Conservation (phyloP, 2,797 vertebrate genomes). For the Echeneis naucrates region DNA sequence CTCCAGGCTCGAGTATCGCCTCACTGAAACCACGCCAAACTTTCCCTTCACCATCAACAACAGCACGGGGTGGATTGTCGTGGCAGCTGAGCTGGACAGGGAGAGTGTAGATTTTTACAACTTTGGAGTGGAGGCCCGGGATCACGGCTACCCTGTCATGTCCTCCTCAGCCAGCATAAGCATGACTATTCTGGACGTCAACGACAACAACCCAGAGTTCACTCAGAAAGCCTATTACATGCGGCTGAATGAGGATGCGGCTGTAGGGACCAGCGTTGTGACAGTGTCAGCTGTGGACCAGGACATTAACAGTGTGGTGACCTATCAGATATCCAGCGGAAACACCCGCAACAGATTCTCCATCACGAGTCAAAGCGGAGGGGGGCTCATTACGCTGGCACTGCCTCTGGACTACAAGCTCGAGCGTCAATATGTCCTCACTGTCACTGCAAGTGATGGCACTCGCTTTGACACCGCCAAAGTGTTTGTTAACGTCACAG, state of each 20-base stretch:
- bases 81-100: constrained; percentile 91
- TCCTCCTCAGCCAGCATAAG: constrained; percentile 93
- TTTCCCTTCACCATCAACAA: constrained; percentile 96
- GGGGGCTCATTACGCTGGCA: constrained; percentile 92
- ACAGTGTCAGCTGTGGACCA: constrained; percentile 94
- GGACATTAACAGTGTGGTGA: constrained; percentile 94
- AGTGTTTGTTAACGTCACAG: constrained; percentile 93
- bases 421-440: constrained; percentile 93
- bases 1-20: constrained; percentile 89
- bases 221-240: constrained; percentile 90
- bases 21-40: constrained; percentile 85
- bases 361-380: constrained; percentile 95
- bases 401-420: constrained; percentile 96
- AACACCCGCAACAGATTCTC: constrained; percentile 98
- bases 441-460: constrained; percentile 91
- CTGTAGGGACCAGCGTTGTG: constrained; percentile 93
- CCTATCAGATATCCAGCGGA: constrained; percentile 96
- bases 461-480: constrained; percentile 90
- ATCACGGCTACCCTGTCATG: constrained; percentile 90
- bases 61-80: constrained; percentile 94
- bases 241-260: constrained; percentile 94
- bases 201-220: constrained; percentile 97
- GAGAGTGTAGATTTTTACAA: constrained; percentile 93
- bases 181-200: constrained; percentile 94
- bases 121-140: constrained; percentile 92